phyloP scores from a whole-genome alignment of 2,113 vertebrate species.

The Redunca redunca region DNA sequence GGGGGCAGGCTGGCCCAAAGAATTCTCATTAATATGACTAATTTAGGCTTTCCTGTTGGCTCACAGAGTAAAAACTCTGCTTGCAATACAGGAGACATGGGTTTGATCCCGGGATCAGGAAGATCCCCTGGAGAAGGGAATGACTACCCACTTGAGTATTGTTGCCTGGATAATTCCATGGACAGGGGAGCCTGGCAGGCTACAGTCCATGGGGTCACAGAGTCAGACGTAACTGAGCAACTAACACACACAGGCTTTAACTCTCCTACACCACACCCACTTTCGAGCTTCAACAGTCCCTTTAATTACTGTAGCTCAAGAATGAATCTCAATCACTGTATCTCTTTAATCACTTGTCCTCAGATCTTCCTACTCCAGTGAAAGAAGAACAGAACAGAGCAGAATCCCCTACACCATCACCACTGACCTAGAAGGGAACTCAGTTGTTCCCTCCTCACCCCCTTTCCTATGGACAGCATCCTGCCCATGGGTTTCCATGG shows the following conservation, averaged over 20 bases:
- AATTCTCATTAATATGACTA: neutral
- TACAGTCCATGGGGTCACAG: neutral
- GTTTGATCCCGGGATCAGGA: neutral
- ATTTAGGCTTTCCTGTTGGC: neutral
- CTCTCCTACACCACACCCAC: neutral
- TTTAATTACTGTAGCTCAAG: neutral
- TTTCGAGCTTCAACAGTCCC: neutral
- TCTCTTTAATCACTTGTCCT: neutral
- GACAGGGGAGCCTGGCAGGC: neutral
- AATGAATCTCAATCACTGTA: neutral
- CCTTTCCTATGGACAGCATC: neutral
- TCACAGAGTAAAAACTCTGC: neutral
- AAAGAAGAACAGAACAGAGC: neutral
- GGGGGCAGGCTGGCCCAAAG: neutral
- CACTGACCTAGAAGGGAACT: neutral
- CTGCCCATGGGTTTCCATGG: neutral
- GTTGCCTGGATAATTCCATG: neutral
- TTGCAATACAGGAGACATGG: neutral
- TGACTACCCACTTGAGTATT: neutral
- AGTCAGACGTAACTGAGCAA: neutral
- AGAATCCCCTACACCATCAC: neutral
- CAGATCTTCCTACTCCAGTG: neutral
- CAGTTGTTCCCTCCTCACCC: accelerated
- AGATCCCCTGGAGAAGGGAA: neutral
- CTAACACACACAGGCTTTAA: neutral